Conservation (phyloP, 1,140 invertebrate genomes). For the Pogonomyrmex californicus region DNA sequence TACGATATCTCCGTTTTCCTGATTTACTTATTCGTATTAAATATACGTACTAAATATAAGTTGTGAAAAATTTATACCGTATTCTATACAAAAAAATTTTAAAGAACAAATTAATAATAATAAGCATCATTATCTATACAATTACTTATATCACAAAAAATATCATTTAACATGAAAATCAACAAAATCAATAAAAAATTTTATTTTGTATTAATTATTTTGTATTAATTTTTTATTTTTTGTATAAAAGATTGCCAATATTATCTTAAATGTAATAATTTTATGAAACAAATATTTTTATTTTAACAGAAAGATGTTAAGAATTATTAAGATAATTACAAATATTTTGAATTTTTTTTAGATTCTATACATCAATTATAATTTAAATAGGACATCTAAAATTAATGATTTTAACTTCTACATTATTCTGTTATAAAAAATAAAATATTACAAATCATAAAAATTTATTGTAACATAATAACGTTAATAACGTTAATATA, state of each 20-base stretch:
- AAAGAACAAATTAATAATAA: constrained; percentile 12
- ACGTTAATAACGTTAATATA: background rate
- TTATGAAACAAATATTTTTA: too few relatives aligned
- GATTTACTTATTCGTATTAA: constrained; percentile 54
- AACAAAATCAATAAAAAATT: background rate
- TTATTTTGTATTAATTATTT: background rate
- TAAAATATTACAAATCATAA: background rate
- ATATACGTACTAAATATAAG: constrained; percentile 49
- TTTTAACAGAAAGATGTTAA: too few relatives aligned
- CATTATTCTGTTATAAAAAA: background rate
- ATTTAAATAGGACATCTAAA: background rate
- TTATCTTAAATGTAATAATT: too few relatives aligned
- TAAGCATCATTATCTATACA: constrained; percentile 30
- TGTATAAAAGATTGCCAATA: too few relatives aligned
- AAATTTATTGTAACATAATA: background rate
- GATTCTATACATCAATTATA: background rate
- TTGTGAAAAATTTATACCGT: background rate
- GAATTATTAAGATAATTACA: background rate
- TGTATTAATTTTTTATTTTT: too few relatives aligned
- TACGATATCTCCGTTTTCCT: constrained; percentile 60
- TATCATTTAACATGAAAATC: background rate
- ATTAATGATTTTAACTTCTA: too few relatives aligned
- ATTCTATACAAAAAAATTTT: background rate
- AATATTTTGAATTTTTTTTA: background rate
- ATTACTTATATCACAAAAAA: background rate